These are phyloP conservation scores for Pachydiplax longipennis DNA, from an alignment of 2,888 invertebrate genomes.

Conservation along the genomic window DNA sequence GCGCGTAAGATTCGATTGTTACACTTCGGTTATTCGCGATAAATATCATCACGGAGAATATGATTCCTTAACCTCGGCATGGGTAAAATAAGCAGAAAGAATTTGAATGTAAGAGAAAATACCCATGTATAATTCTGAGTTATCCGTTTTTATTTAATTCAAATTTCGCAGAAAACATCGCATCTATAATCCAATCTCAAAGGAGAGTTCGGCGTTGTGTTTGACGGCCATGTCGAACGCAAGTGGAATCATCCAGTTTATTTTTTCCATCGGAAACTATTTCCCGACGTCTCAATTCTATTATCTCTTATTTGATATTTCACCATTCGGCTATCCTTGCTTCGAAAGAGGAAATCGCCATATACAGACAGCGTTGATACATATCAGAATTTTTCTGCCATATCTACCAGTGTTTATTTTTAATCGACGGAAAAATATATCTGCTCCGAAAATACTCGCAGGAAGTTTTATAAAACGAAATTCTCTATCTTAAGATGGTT, in stretches of 20 bases:
- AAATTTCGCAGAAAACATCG: background rate
- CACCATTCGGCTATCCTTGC: background rate
- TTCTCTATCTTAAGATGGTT: too few species aligned
- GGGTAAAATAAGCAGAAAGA: too few species aligned
- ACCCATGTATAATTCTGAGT: too few species aligned
- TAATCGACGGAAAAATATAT: too few species aligned
- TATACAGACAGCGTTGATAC: background rate
- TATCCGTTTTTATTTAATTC: background rate
- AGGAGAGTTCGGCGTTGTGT: background rate
- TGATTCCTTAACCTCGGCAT: too few species aligned
- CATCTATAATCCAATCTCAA: background rate
- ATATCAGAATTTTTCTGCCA: background rate
- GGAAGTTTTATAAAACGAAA: too few species aligned
- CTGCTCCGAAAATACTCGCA: too few species aligned
- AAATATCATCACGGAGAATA: too few species aligned
- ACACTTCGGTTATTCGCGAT: too few species aligned
- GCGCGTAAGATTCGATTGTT: too few species aligned
- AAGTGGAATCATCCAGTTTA: background rate
- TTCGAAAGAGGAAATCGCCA: background rate
- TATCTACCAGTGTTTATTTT: too few species aligned
- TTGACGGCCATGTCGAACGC: background rate
- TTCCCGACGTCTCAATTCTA: background rate
- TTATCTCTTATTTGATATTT: background rate
- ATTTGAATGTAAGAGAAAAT: too few species aligned
- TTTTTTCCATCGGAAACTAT: background rate